These are phyloP conservation scores for Cheirogaleus major DNA, from an alignment of 2,797 vertebrate genomes.

Conservation along the genomic window DNA sequence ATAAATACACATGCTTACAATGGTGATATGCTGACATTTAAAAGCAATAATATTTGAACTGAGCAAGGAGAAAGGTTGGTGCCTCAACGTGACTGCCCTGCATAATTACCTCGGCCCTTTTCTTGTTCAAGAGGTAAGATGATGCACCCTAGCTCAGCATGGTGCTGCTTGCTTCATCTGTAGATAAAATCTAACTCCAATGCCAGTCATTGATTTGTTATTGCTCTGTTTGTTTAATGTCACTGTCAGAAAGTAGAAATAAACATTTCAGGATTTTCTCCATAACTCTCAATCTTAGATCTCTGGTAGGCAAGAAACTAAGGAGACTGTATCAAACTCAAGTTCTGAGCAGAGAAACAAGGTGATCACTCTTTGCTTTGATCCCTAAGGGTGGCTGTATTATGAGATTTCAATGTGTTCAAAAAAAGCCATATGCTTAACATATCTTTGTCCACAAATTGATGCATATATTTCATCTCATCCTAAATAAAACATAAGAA, in stretches of 20 bases:
- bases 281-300: not conserved
- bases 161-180: not conserved
- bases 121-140: not conserved
- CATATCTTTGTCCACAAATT: not conserved
- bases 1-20: conserved; percentile 40
- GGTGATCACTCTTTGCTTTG: not conserved
- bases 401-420: not conserved
- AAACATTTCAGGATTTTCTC: not conserved
- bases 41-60: conserved; percentile 68
- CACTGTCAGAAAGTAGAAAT: not conserved
- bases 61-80: not conserved
- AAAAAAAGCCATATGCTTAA: not conserved
- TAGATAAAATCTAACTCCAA: not conserved
- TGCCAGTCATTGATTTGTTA: not conserved
- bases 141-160: not conserved
- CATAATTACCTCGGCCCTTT: not conserved
- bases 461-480: not conserved
- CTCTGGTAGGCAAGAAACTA: not conserved
- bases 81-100: not conserved
- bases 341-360: not conserved
- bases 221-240: not conserved
- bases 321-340: not conserved
- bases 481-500: not conserved
- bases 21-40: conserved; percentile 62
- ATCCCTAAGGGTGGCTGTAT: not conserved